A percentile compares a stretch with the other conserved stretches of the same genome.
phyloP scores from a whole-genome alignment of 2,797 vertebrate genomes.

The Sus cebifrons region DNA sequence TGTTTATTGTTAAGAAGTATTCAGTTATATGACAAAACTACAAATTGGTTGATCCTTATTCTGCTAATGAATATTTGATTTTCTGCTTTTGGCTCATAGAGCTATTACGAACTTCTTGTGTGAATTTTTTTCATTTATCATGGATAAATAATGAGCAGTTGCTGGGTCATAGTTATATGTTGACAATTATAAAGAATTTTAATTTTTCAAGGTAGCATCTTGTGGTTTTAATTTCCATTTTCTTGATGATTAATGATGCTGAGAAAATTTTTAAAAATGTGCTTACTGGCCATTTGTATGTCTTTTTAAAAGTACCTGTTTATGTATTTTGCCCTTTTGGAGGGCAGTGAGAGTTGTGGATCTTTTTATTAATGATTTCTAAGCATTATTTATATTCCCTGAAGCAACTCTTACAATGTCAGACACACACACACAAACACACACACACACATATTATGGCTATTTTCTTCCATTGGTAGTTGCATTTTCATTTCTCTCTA shows the following conservation, averaged over 20 bases:
- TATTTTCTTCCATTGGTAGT: neutral
- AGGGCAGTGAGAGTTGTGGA: neutral
- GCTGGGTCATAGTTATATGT: neutral
- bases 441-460: neutral
- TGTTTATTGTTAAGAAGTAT: neutral
- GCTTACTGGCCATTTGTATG: neutral
- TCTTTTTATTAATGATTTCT: neutral
- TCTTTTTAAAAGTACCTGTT: neutral
- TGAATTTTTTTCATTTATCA: neutral
- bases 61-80: neutral
- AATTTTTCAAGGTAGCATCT: neutral
- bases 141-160: neutral
- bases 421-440: neutral
- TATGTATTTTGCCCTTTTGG: neutral
- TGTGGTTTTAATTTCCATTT: slow-evolving; percentile 1
- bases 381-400: neutral
- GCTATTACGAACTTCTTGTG: neutral
- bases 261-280: neutral
- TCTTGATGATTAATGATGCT: neutral
- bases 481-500: neutral
- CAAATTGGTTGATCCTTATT: neutral
- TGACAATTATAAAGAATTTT: neutral
- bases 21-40: neutral
- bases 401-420: neutral
- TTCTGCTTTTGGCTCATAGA: neutral